phyloP scores from a whole-genome alignment of 2,113 vertebrate species.

The Urocynchramus pylzowi region DNA sequence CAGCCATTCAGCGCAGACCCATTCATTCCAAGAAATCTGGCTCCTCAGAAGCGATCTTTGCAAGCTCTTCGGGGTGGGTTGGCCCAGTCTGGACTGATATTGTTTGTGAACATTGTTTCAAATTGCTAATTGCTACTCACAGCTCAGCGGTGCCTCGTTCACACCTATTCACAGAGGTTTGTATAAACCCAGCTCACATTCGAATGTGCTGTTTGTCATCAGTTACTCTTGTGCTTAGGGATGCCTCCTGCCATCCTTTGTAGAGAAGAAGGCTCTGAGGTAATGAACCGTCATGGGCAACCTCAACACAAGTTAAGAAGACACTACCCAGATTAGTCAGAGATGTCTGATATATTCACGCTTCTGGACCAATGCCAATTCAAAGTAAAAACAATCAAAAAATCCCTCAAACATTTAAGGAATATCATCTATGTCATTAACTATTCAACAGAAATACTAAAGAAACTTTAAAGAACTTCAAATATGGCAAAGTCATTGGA shows the following conservation, averaged over 20 bases:
- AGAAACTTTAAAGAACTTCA: not conserved
- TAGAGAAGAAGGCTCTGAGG: not conserved
- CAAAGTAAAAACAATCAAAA: not conserved
- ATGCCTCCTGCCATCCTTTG: not conserved
- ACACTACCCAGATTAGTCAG: not conserved
- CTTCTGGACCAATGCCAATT: not conserved
- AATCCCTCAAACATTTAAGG: not conserved
- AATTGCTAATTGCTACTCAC: not conserved
- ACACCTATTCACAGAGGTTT: not conserved
- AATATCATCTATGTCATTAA: not conserved
- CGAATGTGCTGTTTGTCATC: not conserved
- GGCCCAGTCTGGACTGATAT: not conserved
- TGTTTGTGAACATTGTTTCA: not conserved
- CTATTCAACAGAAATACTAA: not conserved
- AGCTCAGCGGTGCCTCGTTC: not conserved
- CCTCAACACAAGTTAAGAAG: rapidly evolving
- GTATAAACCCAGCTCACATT: not conserved
- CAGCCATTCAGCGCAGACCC: not conserved
- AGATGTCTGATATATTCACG: not conserved
- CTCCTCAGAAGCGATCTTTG: not conserved
- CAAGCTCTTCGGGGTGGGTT: not conserved
- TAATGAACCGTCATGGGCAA: rapidly evolving
- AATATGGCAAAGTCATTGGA: not conserved
- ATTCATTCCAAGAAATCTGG: not conserved
- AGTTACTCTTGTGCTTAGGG: not conserved